Evolutionary conservation across 2,888 invertebrate species (phyloP), one percentile per base, ranked within the genome.

Genomic region (Cephalotes varians): DNA sequence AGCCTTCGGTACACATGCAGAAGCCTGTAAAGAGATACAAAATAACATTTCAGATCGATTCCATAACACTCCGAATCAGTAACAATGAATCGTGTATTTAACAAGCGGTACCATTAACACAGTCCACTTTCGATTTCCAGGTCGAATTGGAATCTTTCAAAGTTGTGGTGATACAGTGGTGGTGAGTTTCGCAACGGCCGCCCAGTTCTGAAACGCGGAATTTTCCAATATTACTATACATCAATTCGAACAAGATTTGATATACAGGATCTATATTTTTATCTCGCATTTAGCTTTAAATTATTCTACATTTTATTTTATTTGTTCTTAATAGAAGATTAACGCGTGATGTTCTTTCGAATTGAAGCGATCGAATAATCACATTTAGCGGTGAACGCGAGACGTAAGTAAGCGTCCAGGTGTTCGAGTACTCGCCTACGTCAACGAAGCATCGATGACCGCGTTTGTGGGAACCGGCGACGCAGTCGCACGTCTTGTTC

Each of bases 81-180:
- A 2, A 49, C 28, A 49, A 49, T 25, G 1, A 62, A 74, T 47
- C 1, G 15, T 9, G 4, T 54, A 67, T 65, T 67, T 77, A 56
- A 49, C 18, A 51, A 82, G 0, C 5, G 6, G 2, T 86, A 93
- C 94, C 93, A 40, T 88, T 62, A 7, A 90, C 65, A 84, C 94
- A 94, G 51, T 93, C 91, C 7, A 94, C 92, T 86, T 92, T 93
- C 64, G 90, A 92, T n/a, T 92, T 87, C 76, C 90, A 90, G 18
- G 86, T 87, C 4, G 84, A 86, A 67, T 86, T 87, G 12, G 92
- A 91, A 71, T 93, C 86, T n/a, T 47, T 89, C 72, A 93, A 91
- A n/a, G 89, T 88, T 15, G 71, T 85, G 10, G 92, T 91, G 34
- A 93, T 83, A 74, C 94, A 94, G 44, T 94, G 91, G 18, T 81